Evolutionary conservation across 2,113 vertebrate genomes (phyloP), one percentile per base, ranked within the genome.

Genomic region (Gasterosteus nipponicus): DNA sequence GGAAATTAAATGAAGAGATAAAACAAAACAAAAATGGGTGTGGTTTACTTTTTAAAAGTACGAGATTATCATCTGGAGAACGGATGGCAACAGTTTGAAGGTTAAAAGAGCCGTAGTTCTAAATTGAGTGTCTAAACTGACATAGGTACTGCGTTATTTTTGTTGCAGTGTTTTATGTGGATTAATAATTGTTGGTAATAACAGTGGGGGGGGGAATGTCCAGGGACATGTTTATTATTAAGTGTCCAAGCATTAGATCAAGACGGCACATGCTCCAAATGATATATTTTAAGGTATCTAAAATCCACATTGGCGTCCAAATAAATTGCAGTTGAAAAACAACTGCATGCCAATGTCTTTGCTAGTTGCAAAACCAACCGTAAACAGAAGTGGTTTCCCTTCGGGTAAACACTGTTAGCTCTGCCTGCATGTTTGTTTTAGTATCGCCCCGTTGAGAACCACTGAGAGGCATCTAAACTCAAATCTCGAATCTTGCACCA

Each of bases 11-110:
- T 67, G 73, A 73, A 39, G 49, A 46, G 41, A 65, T 65, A 64
- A 60, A 82, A 46, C 6, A 51, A 47, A 38, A 33, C 41, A 38
- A 16, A 47, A 54, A 78, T 5, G 0, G 69, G 19, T 61, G n/a
- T 42, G 31, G 29, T 8, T 70, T 63, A 81, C 80, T 53, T 75
- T 54, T 83, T 65, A 33, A 69, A 69, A 58, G 53, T 42, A 67
- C 60, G 49, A 68, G 51, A 59, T 66, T 49, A 78, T 78, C 39
- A 58, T 58, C 11, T 68, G n/a, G 16, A 66, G 49, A 47, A 70
- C 26, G 41, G 61, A 80, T 69, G n/a, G 5, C 69, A 47, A 10
- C 4, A 54, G 16, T 77, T 74, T 49, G 57, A 57, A 44, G 60
- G 4, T 10, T 44, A 15, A 68, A n/a, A 19, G 44, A 59, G 16